Evolutionary conservation across 2,888 invertebrate genomes (phyloP).

Genomic region (Xestia ashworthii): DNA sequence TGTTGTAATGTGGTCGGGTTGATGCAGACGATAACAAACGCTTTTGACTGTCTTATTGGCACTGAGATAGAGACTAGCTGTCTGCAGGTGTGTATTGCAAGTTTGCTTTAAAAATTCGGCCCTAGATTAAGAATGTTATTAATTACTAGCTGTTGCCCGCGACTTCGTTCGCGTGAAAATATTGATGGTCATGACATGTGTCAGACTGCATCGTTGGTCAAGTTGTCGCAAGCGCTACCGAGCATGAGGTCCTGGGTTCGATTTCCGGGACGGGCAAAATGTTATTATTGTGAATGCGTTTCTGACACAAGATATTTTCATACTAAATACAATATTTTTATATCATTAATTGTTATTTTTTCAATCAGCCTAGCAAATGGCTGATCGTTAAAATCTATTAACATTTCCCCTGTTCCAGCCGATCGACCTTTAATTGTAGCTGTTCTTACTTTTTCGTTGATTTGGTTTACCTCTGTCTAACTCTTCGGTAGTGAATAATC

Average conservation of each 20-base stretch:
- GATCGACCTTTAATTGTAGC: neutral
- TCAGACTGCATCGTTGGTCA: too few relatives aligned
- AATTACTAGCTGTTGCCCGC: too few relatives aligned
- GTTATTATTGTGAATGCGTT: neutral
- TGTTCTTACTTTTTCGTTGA: neutral
- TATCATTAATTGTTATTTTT: neutral
- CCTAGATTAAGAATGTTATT: neutral
- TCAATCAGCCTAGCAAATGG: neutral
- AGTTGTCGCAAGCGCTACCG: too few relatives aligned
- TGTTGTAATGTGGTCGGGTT: slow-evolving; percentile 38
- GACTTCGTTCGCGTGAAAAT: too few relatives aligned
- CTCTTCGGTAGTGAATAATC: neutral
- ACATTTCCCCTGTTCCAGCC: neutral
- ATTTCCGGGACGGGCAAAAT: too few relatives aligned
- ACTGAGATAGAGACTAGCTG: neutral
- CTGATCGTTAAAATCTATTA: fast-evolving
- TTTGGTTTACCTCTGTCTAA: too few relatives aligned
- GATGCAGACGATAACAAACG: slow-evolving; percentile 29
- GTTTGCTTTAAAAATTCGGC: neutral
- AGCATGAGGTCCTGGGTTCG: too few relatives aligned
- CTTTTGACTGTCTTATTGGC: slow-evolving; percentile 23
- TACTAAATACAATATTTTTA: neutral
- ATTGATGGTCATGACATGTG: too few relatives aligned
- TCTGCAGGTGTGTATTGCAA: slow-evolving; percentile 1
- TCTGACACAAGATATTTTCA: neutral